Evolutionary conservation across 2,113 vertebrate species (phyloP), one percentile per base, ranked within the genome.

Genomic region (Eurystomus gularis): DNA sequence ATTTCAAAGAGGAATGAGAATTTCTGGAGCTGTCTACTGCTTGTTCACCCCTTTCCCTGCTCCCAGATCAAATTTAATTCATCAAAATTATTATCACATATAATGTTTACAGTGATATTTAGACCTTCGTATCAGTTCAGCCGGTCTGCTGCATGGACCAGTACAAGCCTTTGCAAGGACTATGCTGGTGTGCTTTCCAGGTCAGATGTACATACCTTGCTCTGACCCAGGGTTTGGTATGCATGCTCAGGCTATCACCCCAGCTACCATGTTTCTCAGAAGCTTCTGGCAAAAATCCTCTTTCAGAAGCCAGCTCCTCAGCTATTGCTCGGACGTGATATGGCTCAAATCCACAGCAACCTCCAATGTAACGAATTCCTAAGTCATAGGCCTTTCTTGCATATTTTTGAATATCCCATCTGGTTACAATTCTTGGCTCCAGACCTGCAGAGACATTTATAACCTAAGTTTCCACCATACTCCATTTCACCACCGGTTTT

Each of bases 211-310:
- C 98, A 79, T 97, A 99, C 99, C 99, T 99, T 54, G 99, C 99
- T 98, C 99, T 97, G 93, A 99, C 98, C 99, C 99, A 99, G 16
- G 99, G 99, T 91, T 99, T 99, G 13, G 99, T 99, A 96, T 99
- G 99, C 99, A 99, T 99, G 87, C 98, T 98, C 86, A 99, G 96
- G 48, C 97, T 97, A 35, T 97, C 95, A 1, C 99, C 99, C 99
- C 99, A 99, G 95, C 37, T 97, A 58, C 99, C 99, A 9, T 99
- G 99, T 92, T 99, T 99, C 91, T 99, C 98, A 4, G 99, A 99
- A 46, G 98, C 99, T 26, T 96, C 91, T 5, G 99, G 99, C 84
- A 99, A 93, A 96, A 98, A 97, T 7, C 99, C 99, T 85, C 98
- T 98, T 97, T 99, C 99, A 4, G 98, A 84, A 25, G 97, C 98